Conservation (phyloP, 1,140 invertebrate genomes). For the Temnothorax curvispinosus region DNA sequence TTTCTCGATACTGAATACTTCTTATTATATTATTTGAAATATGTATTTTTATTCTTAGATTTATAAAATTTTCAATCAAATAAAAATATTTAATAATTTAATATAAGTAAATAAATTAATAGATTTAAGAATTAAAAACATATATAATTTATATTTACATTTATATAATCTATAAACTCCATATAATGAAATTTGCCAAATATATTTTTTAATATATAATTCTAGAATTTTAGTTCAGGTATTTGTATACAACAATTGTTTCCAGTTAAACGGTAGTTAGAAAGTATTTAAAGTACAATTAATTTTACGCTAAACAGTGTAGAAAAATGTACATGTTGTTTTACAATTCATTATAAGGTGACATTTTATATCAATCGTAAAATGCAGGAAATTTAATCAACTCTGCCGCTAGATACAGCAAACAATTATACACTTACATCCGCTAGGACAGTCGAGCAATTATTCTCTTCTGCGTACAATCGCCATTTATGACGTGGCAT, state of each 20-base stretch:
- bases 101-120: neutral
- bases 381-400: neutral
- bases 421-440: conserved; percentile 10
- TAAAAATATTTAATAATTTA: neutral
- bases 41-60: neutral
- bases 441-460: conserved; percentile 1
- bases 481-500: conserved; percentile 1
- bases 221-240: neutral
- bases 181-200: neutral
- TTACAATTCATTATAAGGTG: conserved; percentile 46
- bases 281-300: conserved; percentile 32
- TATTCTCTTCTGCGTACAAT: neutral
- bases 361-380: conserved; percentile 14
- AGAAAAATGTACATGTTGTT: neutral
- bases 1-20: neutral
- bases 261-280: neutral
- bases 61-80: neutral
- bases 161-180: neutral
- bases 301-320: neutral
- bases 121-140: neutral
- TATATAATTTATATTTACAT: neutral
- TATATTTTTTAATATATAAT: neutral
- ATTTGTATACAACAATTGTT: neutral
- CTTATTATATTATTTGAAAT: neutral
- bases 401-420: neutral